Evolutionary conservation across 1,140 invertebrate species (phyloP), one percentile per base, ranked within the genome.

Genomic region (Procambarus clarkii): DNA sequence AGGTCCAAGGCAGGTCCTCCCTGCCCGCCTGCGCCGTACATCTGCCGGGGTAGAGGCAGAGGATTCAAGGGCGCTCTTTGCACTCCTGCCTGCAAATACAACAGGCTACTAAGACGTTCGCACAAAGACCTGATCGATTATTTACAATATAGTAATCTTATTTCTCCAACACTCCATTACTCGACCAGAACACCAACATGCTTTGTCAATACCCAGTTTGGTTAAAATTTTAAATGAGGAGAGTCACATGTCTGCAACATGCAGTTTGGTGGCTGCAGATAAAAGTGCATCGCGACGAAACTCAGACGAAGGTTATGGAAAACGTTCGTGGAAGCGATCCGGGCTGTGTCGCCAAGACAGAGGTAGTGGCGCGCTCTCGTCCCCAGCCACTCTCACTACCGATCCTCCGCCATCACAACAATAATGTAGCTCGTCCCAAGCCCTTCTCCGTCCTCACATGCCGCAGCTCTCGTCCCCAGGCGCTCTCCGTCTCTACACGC

Each of bases 311-410:
- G 71, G 88, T 91, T 91, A 91, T 91, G 88, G 88, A 91, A 91
- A 91, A 91, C 88, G 88, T 91, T 91, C 82, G 82, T n/a, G 21
- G 71, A 77, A 82, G 58, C 69, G 48, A 60, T 86, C 60, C 77
- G 60, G 90, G 90, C 77, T 81, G 74, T 83, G 79, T 91, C 77
- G 90, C 84, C 84, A 91, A 91, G 90, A 91, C 90, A 87, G 85
- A 87, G 90, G 90, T 82, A 91, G 84, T 91, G 90, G 90, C 90
- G 90, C 90, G 90, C 90, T 91, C 90, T 91, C 90, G 90, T 91
- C 90, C 90, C 90, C 84, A 91, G 90, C 90, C 84, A 86, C 84
- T 91, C 90, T 91, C 90, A 86, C 90, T 86, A 91, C 82, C 88
- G 82, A 80, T 82, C 90, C 90, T 91, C 90, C 85, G 90, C 90